Percentiles rank a stretch among this genome's conserved stretches.
Evolutionary conservation across 2,888 invertebrate species (phyloP).

Genomic region (Diogma glabrata): DNA sequence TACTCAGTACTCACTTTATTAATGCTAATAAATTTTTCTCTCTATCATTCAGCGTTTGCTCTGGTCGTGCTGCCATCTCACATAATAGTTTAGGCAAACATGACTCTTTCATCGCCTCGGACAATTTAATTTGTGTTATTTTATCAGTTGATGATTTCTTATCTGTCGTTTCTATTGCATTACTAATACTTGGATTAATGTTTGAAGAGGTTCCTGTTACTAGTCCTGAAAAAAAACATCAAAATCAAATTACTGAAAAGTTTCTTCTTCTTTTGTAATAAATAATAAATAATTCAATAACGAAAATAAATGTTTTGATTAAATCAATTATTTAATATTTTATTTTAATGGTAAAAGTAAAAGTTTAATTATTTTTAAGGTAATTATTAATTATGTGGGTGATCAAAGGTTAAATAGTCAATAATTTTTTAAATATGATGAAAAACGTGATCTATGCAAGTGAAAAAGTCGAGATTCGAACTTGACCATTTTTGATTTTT

Average conservation of each 20-base stretch:
- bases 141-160: constrained; percentile 11
- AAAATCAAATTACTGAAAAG: not conserved
- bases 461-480: too few relatives aligned
- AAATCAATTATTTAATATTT: too few relatives aligned
- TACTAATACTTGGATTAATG: constrained; percentile 3
- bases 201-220: not conserved
- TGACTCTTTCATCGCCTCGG: constrained; percentile 34
- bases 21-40: constrained; percentile 33
- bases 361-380: too few relatives aligned
- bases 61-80: constrained; percentile 35
- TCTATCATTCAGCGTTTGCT: constrained; percentile 32
- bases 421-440: too few relatives aligned
- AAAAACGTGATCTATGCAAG: too few relatives aligned
- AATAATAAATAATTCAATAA: not conserved
- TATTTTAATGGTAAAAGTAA: too few relatives aligned
- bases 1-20: constrained; percentile 27
- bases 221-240: not conserved
- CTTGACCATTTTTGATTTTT: too few relatives aligned
- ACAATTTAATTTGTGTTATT: constrained; percentile 26
- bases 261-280: not conserved
- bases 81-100: constrained; percentile 37
- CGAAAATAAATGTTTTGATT: not conserved
- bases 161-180: not conserved
- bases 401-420: too few relatives aligned
- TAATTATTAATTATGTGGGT: too few relatives aligned